Percentiles rank a stretch among this genome's conserved stretches.
These are phyloP conservation scores for Micronycteris hirsuta DNA, from an alignment of 2,113 vertebrate species.

Conservation along the genomic window DNA sequence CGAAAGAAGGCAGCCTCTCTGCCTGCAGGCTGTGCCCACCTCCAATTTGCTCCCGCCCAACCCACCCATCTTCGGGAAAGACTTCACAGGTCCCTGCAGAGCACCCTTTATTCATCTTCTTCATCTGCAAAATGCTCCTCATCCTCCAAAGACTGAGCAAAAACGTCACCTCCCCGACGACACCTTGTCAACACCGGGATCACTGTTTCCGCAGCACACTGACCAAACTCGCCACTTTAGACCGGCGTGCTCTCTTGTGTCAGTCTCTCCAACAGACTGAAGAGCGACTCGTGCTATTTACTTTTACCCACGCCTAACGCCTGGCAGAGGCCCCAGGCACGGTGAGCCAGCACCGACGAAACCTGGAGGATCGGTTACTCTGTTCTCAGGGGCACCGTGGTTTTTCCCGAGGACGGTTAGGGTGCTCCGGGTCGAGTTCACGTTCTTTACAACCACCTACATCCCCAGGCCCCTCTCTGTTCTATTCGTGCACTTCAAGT, in stretches of 20 bases:
- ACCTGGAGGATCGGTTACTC: neutral
- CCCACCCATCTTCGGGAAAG: neutral
- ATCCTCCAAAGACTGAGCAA: neutral
- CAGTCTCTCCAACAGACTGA: neutral
- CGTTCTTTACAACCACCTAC: neutral
- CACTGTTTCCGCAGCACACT: no score
- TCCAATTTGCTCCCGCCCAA: neutral
- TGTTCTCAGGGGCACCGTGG: neutral
- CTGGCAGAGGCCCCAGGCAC: neutral
- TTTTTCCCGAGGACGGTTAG: neutral
- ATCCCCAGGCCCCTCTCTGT: neutral
- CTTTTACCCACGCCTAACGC: neutral
- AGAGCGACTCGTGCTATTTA: neutral
- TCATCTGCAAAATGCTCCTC: neutral
- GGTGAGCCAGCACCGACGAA: neutral
- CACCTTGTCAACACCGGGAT: neutral
- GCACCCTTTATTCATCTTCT: neutral
- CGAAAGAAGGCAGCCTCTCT: neutral
- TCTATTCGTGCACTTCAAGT: conserved; percentile 40
- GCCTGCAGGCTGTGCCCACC: neutral
- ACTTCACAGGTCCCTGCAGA: neutral
- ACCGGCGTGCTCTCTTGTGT: neutral
- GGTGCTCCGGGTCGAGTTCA: neutral
- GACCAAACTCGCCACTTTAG: neutral
- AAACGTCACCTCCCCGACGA: neutral